Percentiles rank a stretch among this genome's conserved stretches.
These are phyloP conservation scores for Mustela lutreola DNA, from an alignment of 2,113 vertebrate species.

Conservation along the genomic window DNA sequence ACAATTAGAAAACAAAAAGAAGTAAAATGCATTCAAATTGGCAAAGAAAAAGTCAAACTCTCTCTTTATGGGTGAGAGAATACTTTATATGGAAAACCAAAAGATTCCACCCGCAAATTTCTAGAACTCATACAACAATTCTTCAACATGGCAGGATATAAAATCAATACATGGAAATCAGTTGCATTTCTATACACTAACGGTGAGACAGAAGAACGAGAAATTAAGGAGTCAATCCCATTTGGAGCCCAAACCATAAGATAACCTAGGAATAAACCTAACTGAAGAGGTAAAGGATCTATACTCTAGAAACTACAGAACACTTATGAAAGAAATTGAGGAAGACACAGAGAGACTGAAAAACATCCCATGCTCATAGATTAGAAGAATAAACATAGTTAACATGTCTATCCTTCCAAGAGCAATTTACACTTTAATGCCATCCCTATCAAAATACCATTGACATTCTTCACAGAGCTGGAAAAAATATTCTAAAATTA, in stretches of 20 bases:
- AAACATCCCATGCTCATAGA: neutral
- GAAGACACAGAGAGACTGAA: neutral
- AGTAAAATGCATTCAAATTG: neutral
- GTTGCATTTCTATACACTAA: neutral
- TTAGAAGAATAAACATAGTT: neutral
- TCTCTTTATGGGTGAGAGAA: neutral
- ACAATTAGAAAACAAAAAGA: neutral
- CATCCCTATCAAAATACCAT: too few relatives aligned
- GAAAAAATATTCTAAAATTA: neutral
- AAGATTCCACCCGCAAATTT: neutral
- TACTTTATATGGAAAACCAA: neutral
- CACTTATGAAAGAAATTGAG: neutral
- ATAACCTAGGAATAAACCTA: neutral
- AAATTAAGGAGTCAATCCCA: neutral
- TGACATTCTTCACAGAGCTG: too few relatives aligned
- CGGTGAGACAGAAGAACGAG: neutral
- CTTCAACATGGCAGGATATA: neutral
- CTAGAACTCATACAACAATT: neutral
- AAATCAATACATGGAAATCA: neutral
- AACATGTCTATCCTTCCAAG: neutral
- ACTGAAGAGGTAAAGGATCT: neutral
- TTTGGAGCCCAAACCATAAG: neutral
- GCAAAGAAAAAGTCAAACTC: too few relatives aligned
- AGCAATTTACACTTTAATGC: too few relatives aligned
- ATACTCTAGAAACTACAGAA: neutral